Percentiles rank a stretch among this genome's conserved stretches.
phyloP scores from a whole-genome alignment of 2,888 invertebrate genomes.

The Mongoloraphidia duomilia region DNA sequence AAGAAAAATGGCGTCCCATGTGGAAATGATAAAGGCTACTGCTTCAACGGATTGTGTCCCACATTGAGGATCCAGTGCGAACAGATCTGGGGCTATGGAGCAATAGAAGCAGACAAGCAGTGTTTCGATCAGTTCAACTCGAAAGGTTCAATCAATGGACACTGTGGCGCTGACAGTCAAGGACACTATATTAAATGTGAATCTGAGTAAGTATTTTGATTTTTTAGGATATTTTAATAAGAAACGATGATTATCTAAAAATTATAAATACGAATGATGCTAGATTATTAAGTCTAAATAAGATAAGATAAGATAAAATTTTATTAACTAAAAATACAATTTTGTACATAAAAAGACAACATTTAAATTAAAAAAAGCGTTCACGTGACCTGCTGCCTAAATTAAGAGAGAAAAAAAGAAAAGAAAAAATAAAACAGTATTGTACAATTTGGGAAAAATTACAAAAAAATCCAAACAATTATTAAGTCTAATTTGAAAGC shows the following conservation, averaged over 20 bases:
- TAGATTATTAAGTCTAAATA: too few species aligned
- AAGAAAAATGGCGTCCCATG: constrained; percentile 90
- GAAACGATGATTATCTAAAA: not conserved
- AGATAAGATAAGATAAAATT: too few species aligned
- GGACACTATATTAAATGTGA: constrained; percentile 78
- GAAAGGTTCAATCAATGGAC: constrained; percentile 88
- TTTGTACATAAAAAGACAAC: too few species aligned
- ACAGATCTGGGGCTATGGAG: constrained; percentile 84
- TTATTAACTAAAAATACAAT: too few species aligned
- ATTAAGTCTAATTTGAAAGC: too few species aligned
- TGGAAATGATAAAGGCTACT: constrained; percentile 56
- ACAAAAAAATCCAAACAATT: too few species aligned
- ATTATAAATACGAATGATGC: too few species aligned
- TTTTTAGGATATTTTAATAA: constrained; percentile 4
- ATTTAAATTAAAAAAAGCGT: too few species aligned
- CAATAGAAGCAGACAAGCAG: constrained; percentile 65
- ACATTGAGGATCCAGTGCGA: constrained; percentile 79
- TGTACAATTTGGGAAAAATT: too few species aligned
- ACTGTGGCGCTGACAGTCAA: constrained; percentile 72
- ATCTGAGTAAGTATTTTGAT: constrained; percentile 50
- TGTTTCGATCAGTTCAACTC: constrained; percentile 94
- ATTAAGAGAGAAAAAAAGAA: too few species aligned
- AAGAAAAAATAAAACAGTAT: too few species aligned
- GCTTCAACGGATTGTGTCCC: constrained; percentile 86
- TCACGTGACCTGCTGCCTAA: too few species aligned